Conservation (phyloP, 2,113 vertebrate species). For the Catharus minimus region DNA sequence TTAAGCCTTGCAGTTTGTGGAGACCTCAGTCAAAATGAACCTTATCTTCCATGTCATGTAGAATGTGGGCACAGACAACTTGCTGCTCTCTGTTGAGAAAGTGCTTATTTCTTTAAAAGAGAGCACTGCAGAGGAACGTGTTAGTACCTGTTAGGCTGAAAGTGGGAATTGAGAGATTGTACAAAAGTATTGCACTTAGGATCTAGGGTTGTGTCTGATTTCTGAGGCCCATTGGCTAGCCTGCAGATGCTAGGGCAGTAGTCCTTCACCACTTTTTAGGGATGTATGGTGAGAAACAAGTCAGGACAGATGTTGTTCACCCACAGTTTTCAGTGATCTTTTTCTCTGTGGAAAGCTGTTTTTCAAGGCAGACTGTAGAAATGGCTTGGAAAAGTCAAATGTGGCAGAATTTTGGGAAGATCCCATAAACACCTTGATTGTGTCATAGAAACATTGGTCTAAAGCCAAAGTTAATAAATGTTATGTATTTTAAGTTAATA, state of each 20-base stretch:
- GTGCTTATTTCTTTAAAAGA: neutral
- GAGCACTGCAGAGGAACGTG: neutral
- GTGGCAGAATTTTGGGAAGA: neutral
- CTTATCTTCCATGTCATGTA: neutral
- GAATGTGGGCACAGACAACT: neutral
- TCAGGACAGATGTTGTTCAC: neutral
- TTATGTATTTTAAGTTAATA: neutral
- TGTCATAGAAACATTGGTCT: neutral
- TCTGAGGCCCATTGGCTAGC: neutral
- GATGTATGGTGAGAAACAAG: neutral
- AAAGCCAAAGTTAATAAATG: neutral
- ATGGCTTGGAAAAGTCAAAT: neutral
- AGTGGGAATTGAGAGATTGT: neutral
- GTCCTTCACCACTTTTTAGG: neutral
- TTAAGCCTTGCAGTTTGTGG: neutral
- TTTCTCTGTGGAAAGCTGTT: neutral
- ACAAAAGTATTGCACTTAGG: neutral
- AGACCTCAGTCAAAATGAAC: neutral
- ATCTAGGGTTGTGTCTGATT: neutral
- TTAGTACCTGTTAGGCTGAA: neutral
- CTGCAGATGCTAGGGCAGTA: neutral
- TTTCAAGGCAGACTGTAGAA: neutral
- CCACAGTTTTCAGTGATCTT: neutral
- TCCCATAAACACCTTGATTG: neutral
- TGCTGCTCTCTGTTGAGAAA: neutral